These are phyloP conservation scores for Cotesia congregata DNA, from an alignment of 2,888 invertebrate genomes.

Conservation along the genomic window DNA sequence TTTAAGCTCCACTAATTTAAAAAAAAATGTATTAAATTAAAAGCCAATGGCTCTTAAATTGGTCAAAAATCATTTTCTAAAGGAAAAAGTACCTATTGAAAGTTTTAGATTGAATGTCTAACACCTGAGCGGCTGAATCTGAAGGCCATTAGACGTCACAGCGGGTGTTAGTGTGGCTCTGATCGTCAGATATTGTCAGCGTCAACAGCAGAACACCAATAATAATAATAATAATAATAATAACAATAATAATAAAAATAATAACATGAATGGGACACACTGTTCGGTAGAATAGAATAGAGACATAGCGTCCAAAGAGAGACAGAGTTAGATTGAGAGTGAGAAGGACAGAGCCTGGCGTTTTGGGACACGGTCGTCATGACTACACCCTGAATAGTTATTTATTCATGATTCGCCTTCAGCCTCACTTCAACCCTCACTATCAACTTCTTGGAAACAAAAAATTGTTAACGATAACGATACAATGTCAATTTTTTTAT, in stretches of 20 bases:
- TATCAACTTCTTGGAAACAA: constrained; percentile 16
- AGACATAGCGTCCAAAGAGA: constrained; percentile 29
- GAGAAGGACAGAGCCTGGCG: constrained; percentile 39
- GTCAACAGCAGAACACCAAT: background rate
- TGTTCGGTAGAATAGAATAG: constrained; percentile 16
- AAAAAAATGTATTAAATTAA: too few species aligned
- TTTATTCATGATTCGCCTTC: constrained; percentile 65
- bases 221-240: background rate
- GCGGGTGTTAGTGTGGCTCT: constrained; percentile 4
- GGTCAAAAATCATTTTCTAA: too few species aligned
- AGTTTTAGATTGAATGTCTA: background rate
- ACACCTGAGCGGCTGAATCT: constrained; percentile 2
- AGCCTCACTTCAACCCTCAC: constrained; percentile 46
- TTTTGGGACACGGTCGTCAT: constrained; percentile 54
- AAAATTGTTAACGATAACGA: background rate
- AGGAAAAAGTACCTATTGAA: background rate
- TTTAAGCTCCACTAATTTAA: too few species aligned
- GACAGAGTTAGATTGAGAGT: constrained; percentile 54
- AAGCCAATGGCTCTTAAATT: too few species aligned
- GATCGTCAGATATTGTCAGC: background rate
- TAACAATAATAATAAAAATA: background rate
- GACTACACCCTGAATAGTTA: constrained; percentile 63
- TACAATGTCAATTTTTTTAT: too few species aligned
- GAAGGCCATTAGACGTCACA: constrained; percentile 5
- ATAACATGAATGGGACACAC: constrained; percentile 14